Percentiles rank a stretch among this genome's conserved stretches.
Evolutionary conservation across 2,797 vertebrate species (phyloP).

Genomic region (Protosalanx chinensis): DNA sequence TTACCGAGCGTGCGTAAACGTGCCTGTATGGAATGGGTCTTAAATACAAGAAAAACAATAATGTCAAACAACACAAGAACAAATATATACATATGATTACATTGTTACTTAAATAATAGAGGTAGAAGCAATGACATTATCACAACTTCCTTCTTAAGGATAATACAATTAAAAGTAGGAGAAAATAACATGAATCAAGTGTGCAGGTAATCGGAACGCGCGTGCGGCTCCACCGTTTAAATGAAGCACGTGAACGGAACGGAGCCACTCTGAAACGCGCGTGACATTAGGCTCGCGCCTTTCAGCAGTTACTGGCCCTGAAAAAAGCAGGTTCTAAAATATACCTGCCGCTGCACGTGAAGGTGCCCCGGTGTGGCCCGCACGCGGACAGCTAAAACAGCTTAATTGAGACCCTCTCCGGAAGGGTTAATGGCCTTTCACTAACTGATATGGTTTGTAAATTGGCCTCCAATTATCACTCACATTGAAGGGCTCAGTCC

Average conservation of each 20-base stretch:
- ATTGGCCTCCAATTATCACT: slow-evolving; percentile 38
- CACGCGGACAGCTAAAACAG: slow-evolving; percentile 26
- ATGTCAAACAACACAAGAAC: too few relatives aligned
- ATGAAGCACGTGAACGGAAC: not conserved
- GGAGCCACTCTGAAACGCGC: not conserved
- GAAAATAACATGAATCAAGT: not conserved
- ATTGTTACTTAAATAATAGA: too few relatives aligned
- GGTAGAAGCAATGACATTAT: too few relatives aligned
- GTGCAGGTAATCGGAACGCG: not conserved
- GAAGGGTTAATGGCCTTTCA: slow-evolving; percentile 41
- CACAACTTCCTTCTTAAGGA: not conserved
- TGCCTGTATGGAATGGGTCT: not conserved
- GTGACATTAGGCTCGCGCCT: not conserved
- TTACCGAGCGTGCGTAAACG: not conserved
- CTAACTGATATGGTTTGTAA: slow-evolving; percentile 51
- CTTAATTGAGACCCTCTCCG: slow-evolving; percentile 36
- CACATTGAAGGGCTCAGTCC: slow-evolving; percentile 20
- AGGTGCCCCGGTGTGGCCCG: not conserved
- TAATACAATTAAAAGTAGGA: not conserved
- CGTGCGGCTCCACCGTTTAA: not conserved
- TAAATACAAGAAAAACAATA: not conserved
- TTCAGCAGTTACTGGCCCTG: not conserved
- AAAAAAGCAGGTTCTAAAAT: slow-evolving; percentile 1
- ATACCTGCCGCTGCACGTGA: not conserved
- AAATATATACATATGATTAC: too few relatives aligned